These are phyloP conservation scores for Tylochromis polylepis DNA, from an alignment of 2,113 vertebrate species.

Conservation along the genomic window DNA sequence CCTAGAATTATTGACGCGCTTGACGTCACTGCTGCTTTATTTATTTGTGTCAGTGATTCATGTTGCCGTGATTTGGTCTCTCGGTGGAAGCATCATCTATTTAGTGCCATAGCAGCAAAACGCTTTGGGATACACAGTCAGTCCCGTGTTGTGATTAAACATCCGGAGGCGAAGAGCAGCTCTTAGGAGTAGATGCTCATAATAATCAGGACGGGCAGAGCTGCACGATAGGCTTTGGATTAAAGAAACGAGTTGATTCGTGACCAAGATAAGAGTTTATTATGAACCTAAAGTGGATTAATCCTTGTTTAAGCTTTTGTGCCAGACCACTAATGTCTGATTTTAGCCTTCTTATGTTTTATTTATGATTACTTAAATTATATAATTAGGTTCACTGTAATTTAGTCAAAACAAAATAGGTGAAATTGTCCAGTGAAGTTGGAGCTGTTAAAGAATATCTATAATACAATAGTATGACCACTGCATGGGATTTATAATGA, in stretches of 20 bases:
- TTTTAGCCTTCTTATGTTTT: neutral
- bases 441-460: neutral
- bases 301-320: neutral
- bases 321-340: neutral
- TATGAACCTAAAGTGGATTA: neutral
- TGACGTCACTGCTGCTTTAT: neutral
- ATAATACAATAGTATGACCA: neutral
- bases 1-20: neutral
- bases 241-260: neutral
- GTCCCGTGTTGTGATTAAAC: neutral
- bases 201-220: neutral
- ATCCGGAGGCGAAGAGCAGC: neutral
- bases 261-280: neutral
- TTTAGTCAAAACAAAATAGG: neutral
- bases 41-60: neutral
- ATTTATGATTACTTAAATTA: neutral
- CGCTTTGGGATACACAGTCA: constrained; percentile 1
- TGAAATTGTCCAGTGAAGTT: neutral
- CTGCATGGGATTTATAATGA: neutral
- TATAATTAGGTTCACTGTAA: neutral
- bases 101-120: neutral
- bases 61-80: neutral
- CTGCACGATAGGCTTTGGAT: neutral
- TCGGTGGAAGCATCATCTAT: constrained; percentile 23
- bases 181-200: neutral